Evolutionary conservation across 2,113 vertebrate species (phyloP), one percentile per base, ranked within the genome.

Genomic region (Coturnix japonica): DNA sequence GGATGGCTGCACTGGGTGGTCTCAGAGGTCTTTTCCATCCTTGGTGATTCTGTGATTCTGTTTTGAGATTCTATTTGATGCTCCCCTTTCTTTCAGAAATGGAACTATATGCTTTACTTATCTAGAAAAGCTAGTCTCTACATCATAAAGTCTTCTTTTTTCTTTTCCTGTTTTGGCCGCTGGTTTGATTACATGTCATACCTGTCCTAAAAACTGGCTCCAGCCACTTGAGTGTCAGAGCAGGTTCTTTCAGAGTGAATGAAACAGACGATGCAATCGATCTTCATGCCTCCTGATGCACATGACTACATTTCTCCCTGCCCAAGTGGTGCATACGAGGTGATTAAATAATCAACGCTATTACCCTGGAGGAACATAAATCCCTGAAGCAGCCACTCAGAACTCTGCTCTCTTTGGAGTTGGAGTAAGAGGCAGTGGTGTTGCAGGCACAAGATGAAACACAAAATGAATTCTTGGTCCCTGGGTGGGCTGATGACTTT

Each of bases 281-380:
- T 97, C 95, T 97, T 95, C 73, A 49, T 92, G 96, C 89, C 93
- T 96, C 85, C 82, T 94, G 95, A 94, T 97, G 95, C 95, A 96
- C 95, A 93, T 74, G 93, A 94, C 89, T 97, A 91, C 93, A 21
- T 95, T 89, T 93, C 91, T 89, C 67, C 94, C 89, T 94, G 95
- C 85, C 93, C 95, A 95, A 97, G 94, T 89, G 93, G 91, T 60
- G 22, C 74, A 25, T 93, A 87, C 91, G 81, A 96, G 93, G 89
- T 94, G 95, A 97, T 97, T 97, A 96, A 98, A 94, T 96, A 97
- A 97, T 97, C 96, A 97, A 69, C 25, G 43, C 85, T 82, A 75
- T 96, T 95, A 87, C 95, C 73, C 85, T 18, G 13, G 96, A 96
- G 97, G 93, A 96, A 96, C 91, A 96, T 94, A 91, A 96, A 90